Evolutionary conservation across 2,113 vertebrate species (phyloP).

Genomic region (Melanerpes formicivorus): DNA sequence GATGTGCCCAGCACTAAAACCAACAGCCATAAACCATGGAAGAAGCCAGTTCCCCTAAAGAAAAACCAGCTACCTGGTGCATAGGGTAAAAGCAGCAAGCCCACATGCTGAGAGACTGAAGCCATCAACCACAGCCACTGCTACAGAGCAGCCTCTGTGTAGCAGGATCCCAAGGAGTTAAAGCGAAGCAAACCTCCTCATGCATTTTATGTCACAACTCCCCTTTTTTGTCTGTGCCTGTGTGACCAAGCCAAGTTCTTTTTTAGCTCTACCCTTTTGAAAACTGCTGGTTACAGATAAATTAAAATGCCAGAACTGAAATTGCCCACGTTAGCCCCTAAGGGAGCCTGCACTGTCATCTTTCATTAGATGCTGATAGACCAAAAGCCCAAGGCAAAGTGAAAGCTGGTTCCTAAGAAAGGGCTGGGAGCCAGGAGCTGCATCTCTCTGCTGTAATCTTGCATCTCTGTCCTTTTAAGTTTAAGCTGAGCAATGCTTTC

Average conservation of each 20-base stretch:
- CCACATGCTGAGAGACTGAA: not conserved
- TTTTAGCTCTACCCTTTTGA: slow-evolving; percentile 70
- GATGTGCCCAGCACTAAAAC: not conserved
- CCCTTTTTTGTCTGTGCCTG: not conserved
- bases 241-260: slow-evolving; percentile 57
- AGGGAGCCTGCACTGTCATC: slow-evolving; percentile 80
- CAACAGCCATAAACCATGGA: not conserved
- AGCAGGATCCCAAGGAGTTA: slow-evolving; percentile 23
- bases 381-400: slow-evolving; percentile 76
- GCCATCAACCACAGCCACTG: not conserved
- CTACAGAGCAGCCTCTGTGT: not conserved
- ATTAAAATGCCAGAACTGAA: slow-evolving; percentile 67
- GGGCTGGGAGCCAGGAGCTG: slow-evolving; percentile 55
- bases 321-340: slow-evolving; percentile 66
- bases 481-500: slow-evolving; percentile 65
- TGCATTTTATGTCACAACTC: slow-evolving; percentile 38
- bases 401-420: slow-evolving; percentile 65
- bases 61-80: not conserved
- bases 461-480: slow-evolving; percentile 68
- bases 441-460: slow-evolving; percentile 62
- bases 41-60: not conserved
- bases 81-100: not conserved
- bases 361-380: slow-evolving; percentile 82
- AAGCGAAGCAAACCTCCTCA: not conserved
- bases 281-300: slow-evolving; percentile 72